phyloP scores from a whole-genome alignment of 1,140 invertebrate species.

The Orius laevigatus region DNA sequence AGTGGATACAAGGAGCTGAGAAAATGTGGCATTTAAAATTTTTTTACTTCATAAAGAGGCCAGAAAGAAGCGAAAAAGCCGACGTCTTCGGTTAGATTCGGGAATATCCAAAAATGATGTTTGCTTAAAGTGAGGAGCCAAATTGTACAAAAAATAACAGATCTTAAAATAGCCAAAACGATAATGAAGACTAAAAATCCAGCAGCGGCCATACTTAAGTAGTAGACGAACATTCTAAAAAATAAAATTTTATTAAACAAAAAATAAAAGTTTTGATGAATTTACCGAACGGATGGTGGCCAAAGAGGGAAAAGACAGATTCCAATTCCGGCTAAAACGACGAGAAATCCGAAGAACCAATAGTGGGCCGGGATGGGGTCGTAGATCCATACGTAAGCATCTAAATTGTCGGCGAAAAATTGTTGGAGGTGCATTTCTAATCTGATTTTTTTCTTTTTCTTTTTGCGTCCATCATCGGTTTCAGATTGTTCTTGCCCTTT shows the following conservation, averaged over 20 bases:
- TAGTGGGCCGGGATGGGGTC: constrained; percentile 94
- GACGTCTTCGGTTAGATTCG: constrained; percentile 96
- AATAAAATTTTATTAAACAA: constrained; percentile 14
- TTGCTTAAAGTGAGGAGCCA: constrained; percentile 79
- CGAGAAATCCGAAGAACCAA: constrained; percentile 80
- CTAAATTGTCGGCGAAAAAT: constrained; percentile 77
- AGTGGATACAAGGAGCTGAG: neutral
- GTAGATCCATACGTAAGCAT: constrained; percentile 99
- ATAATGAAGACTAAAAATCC: constrained; percentile 89
- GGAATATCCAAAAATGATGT: constrained; percentile 92
- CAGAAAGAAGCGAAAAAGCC: constrained; percentile 97
- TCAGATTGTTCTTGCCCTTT: constrained; percentile 24
- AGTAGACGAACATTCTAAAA: constrained; percentile 81
- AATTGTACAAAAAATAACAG: constrained; percentile 81
- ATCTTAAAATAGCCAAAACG: constrained; percentile 67
- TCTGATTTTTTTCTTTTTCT: constrained; percentile 49
- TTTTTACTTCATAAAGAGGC: constrained; percentile 78
- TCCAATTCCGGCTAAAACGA: constrained; percentile 86
- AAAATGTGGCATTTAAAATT: neutral
- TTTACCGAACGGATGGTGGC: constrained; percentile 73
- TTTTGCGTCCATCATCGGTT: constrained; percentile 27
- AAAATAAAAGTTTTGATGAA: neutral
- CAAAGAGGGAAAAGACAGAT: constrained; percentile 96
- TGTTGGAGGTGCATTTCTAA: constrained; percentile 94
- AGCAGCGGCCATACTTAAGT: constrained; percentile 84